A percentile compares a stretch with the other conserved stretches of the same genome.
phyloP scores from a whole-genome alignment of 2,888 invertebrate species.

The Acanthosoma haemorrhoidale region DNA sequence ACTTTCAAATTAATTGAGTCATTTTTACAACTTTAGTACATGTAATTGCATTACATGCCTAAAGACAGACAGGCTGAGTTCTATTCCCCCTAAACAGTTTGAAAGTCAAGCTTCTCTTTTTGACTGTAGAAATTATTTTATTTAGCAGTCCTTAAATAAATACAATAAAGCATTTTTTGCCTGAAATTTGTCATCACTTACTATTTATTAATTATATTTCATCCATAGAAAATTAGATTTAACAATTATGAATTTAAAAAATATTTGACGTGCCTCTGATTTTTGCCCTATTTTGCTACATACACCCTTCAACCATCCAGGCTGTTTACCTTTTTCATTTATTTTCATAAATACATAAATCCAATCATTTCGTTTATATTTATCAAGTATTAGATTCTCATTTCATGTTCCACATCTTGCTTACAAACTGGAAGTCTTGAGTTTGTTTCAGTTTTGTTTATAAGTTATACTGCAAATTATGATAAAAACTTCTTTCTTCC shows the following conservation, averaged over 20 bases:
- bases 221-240: background rate
- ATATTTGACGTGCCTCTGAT: slow-evolving; percentile 4
- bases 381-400: no score
- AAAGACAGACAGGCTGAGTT: no score
- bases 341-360: background rate
- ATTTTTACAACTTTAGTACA: no score
- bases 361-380: background rate
- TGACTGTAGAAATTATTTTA: no score
- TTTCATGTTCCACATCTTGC: background rate
- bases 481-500: background rate
- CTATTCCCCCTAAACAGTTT: no score
- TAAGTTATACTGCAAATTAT: no score
- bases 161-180: no score
- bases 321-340: background rate
- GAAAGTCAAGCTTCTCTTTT: no score
- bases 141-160: no score
- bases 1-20: no score
- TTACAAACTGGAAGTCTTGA: background rate
- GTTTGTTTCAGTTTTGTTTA: background rate
- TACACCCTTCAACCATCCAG: background rate
- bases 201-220: background rate
- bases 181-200: no score
- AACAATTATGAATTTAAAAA: background rate
- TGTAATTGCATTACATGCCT: no score
- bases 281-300: background rate